Evolutionary conservation across 2,888 invertebrate genomes (phyloP).

Genomic region (Sericinus montela): DNA sequence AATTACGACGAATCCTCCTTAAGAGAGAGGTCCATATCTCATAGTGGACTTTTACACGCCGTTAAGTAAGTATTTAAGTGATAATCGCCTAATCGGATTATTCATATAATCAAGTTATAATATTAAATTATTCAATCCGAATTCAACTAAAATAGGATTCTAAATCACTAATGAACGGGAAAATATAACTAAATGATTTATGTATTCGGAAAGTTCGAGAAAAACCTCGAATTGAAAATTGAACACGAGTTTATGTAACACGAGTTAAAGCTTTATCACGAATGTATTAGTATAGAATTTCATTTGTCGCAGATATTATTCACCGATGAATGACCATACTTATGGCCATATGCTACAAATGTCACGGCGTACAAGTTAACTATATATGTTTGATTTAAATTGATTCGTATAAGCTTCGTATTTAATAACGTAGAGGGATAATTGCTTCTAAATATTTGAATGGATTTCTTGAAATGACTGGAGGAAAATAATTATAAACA

Average conservation of each 20-base stretch:
- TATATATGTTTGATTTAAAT: neutral
- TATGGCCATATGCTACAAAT: conserved; percentile 23
- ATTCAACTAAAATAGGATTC: neutral
- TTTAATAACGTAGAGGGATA: conserved; percentile 17
- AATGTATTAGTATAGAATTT: neutral
- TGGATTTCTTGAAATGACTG: neutral
- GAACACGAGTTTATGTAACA: neutral
- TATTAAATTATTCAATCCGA: neutral
- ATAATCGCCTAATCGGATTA: too few species aligned
- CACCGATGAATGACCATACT: conserved; percentile 15
- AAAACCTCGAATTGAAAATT: conserved; percentile 9
- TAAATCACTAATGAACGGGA: neutral
- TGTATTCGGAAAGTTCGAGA: conserved; percentile 12
- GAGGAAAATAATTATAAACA: conserved; percentile 1
- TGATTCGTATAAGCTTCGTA: conserved; percentile 5
- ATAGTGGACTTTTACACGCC: too few species aligned
- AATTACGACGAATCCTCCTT: too few species aligned
- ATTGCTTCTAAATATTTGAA: conserved; percentile 7
- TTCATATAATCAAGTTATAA: too few species aligned
- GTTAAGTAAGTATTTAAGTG: too few species aligned
- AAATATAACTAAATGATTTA: conserved; percentile 10
- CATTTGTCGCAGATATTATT: neutral
- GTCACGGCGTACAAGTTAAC: conserved; percentile 22
- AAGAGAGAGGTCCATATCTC: too few species aligned
- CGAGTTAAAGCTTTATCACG: conserved; percentile 5